Evolutionary conservation across 1,140 invertebrate genomes (phyloP).

Genomic region (Halictus rubicundus): DNA sequence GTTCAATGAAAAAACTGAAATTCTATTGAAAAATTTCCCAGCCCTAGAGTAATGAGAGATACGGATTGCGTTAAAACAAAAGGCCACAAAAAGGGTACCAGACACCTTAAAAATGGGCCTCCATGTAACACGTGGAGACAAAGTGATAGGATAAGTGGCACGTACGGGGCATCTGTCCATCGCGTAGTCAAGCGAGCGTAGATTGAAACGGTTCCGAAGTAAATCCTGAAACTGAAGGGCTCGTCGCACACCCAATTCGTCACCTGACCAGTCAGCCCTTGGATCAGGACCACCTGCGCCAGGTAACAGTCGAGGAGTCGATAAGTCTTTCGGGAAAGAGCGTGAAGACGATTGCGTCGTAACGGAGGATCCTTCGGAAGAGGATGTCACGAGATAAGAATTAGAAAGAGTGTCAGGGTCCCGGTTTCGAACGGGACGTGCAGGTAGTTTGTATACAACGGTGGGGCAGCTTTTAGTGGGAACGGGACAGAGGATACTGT

Average conservation of each 20-base stretch:
- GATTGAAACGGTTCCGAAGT: background rate
- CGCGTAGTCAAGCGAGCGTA: background rate
- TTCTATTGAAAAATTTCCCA: too few species aligned
- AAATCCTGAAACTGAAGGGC: conserved; percentile 8
- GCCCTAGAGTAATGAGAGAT: too few species aligned
- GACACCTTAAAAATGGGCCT: too few species aligned
- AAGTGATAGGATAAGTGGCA: too few species aligned
- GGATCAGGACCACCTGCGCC: conserved; percentile 49
- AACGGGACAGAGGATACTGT: conserved; percentile 39
- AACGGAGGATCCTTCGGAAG: conserved; percentile 51
- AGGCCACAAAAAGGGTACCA: too few species aligned
- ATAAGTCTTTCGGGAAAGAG: conserved; percentile 48
- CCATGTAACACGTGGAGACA: too few species aligned
- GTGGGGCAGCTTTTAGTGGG: background rate
- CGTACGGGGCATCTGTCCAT: too few species aligned
- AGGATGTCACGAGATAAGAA: conserved; percentile 60
- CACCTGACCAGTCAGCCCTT: conserved; percentile 29
- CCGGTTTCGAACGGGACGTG: conserved; percentile 37
- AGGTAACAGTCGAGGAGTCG: conserved; percentile 50
- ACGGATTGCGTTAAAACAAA: too few species aligned
- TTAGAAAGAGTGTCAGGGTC: conserved; percentile 38
- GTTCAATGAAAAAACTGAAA: too few species aligned
- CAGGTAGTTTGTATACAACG: conserved; percentile 56
- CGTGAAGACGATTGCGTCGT: conserved; percentile 52
- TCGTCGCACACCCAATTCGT: conserved; percentile 26